A percentile compares a stretch with the other conserved stretches of the same genome.
Conservation (phyloP, 2,888 invertebrate species). For the Hypsopygia costalis region DNA sequence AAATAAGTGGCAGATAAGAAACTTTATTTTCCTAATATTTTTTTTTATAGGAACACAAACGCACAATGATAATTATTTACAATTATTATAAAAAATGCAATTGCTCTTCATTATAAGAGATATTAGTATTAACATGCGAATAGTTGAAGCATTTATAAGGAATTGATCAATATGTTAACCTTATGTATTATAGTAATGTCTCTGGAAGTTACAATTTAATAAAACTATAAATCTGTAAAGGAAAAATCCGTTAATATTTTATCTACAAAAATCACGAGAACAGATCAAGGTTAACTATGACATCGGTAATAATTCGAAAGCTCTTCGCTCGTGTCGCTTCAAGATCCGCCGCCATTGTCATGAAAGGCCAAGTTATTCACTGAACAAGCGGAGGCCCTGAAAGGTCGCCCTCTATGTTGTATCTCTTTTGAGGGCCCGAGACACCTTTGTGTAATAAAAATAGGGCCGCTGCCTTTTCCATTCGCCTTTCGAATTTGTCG, state of each 20-base stretch:
- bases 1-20: no score
- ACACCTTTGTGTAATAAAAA: slow-evolving; percentile 45
- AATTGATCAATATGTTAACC: no score
- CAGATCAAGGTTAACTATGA: slow-evolving; percentile 9
- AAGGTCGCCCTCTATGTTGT: slow-evolving; percentile 56
- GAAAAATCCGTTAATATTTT: not conserved
- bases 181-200: no score
- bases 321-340: slow-evolving; percentile 24
- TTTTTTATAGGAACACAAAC: no score
- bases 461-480: slow-evolving; percentile 35
- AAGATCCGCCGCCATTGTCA: slow-evolving; percentile 49
- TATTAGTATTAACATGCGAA: no score
- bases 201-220: no score
- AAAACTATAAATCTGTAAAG: no score
- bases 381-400: slow-evolving; percentile 48
- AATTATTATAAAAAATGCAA: no score
- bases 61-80: no score
- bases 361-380: slow-evolving; percentile 59
- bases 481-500: slow-evolving; percentile 15
- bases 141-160: no score
- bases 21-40: no score
- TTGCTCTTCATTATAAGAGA: no score
- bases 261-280: not conserved
- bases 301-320: slow-evolving; percentile 20
- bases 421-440: slow-evolving; percentile 42